A percentile compares a stretch with the other conserved stretches of the same genome.
These are phyloP conservation scores for Trinorchestia longiramus DNA, from an alignment of 1,140 invertebrate genomes.

Conservation along the genomic window DNA sequence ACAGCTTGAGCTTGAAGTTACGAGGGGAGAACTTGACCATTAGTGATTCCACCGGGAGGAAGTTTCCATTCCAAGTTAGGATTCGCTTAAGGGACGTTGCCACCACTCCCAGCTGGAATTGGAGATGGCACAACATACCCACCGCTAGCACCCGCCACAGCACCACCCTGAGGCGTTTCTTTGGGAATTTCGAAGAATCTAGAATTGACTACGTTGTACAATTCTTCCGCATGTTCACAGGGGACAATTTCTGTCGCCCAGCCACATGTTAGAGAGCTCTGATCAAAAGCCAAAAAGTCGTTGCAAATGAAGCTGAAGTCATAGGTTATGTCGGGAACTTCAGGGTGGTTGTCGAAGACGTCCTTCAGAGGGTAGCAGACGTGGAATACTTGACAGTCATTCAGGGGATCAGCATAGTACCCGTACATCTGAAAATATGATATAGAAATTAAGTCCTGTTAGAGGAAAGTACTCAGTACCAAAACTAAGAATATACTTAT, in stretches of 20 bases:
- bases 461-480: not conserved
- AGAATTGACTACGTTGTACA: conserved; percentile 1
- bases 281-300: conserved; percentile 44
- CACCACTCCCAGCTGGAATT: not conserved
- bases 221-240: conserved; percentile 15
- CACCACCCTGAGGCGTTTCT: not conserved
- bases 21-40: no score
- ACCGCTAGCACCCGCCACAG: not conserved
- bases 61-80: not conserved
- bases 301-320: conserved; percentile 39
- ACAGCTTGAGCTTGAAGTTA: no score
- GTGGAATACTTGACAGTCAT: conserved; percentile 68
- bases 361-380: conserved; percentile 60
- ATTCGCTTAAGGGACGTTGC: not conserved
- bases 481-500: not conserved
- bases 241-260: conserved; percentile 20
- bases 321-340: conserved; percentile 28
- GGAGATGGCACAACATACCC: not conserved
- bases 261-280: not conserved
- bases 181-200: conserved; percentile 5
- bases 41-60: not conserved
- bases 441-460: not conserved
- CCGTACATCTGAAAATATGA: conserved; percentile 61
- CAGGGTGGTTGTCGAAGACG: conserved; percentile 38
- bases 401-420: conserved; percentile 68